Base-by-base conservation (phyloP, 2,113 vertebrate species). In the Strigops habroptila region DNA sequence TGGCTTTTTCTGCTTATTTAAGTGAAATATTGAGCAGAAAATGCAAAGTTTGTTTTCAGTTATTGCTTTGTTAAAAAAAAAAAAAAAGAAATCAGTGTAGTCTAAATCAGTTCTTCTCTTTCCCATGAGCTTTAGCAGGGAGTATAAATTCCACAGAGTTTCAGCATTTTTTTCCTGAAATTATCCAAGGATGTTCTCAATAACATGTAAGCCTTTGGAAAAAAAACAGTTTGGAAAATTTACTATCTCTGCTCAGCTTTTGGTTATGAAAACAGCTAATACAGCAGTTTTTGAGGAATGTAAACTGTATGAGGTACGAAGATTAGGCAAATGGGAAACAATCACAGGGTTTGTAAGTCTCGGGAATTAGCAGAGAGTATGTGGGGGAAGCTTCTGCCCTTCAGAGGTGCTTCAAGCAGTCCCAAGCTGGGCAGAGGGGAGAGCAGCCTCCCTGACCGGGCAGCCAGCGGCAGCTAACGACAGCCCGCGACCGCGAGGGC, bases 401-500 rank as follows among this genome's bases (percentile, higher is more conserved):
- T 37, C 60, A 18, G 18, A 12, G 37, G 1, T 1, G 67, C 64
- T 67, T 10, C 35, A 7, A 8, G 24, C 60, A 10, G 43, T 7
- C 33, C 30, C 44, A 1, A 1, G 27, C n/a, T 0, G 39, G 28
- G 0, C 41, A 0, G 33, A 14, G 14, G 33, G 19, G 3, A 2
- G 37, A 3, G 3, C 62, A 6, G 41, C 10, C 12, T 2, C 12
- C 6, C 41, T 14, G 3, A 4, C 23, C 1, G 4, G 15, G 64
- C 55, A 5, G 53, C 33, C 0, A 8, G 28, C 12, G 49, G 31
- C 64, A 9, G 35, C 3, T 8, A 4, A 10, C 25, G 2, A n/a
- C 57, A 25, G 53, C 16, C 23, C 35, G 22, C 33, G 6, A 24
- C 33, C 33, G 33, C 57, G 4, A 35, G 23, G 22, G 14, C 57